Percentiles rank a stretch among this genome's conserved stretches.
These are phyloP conservation scores for Nysson spinosus DNA, from an alignment of 2,888 invertebrate genomes.

Conservation along the genomic window DNA sequence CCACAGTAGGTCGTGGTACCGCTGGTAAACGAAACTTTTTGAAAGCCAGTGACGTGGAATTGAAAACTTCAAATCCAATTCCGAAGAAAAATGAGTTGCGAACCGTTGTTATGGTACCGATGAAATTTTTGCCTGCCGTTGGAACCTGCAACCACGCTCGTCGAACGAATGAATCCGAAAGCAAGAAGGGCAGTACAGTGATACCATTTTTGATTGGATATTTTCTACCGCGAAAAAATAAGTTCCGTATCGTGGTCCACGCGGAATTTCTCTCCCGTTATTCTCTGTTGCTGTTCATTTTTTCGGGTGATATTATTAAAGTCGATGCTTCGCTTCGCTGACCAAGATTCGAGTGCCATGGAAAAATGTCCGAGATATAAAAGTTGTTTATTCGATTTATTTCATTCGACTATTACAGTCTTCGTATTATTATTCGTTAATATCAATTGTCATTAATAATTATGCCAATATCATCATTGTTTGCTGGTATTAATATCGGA, in stretches of 20 bases:
- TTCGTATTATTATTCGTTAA: too few relatives aligned
- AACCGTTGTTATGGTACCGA: constrained; percentile 15
- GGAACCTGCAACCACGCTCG: background rate
- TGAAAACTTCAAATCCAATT: constrained; percentile 27
- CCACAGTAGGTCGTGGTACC: background rate
- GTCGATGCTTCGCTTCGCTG: too few relatives aligned
- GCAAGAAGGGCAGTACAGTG: constrained; percentile 15
- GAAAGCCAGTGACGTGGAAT: constrained; percentile 16
- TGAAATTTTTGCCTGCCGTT: constrained; percentile 18
- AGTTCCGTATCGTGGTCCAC: background rate
- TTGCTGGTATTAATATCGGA: too few relatives aligned
- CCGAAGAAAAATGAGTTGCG: constrained; percentile 9
- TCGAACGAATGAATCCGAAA: constrained; percentile 28
- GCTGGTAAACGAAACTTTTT: background rate
- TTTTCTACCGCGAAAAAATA: constrained; percentile 13
- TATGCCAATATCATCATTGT: too few relatives aligned
- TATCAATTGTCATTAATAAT: too few relatives aligned
- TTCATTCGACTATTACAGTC: too few relatives aligned
- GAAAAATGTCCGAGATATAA: too few relatives aligned
- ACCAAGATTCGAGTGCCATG: too few relatives aligned
- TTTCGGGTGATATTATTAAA: too few relatives aligned
- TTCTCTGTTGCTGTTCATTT: too few relatives aligned
- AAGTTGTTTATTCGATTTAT: too few relatives aligned
- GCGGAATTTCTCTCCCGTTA: constrained; percentile 5
- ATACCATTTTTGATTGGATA: constrained; percentile 30